A percentile compares a stretch with the other conserved stretches of the same genome.
Conservation (phyloP, 2,888 invertebrate species). For the Eremobia ochroleuca region DNA sequence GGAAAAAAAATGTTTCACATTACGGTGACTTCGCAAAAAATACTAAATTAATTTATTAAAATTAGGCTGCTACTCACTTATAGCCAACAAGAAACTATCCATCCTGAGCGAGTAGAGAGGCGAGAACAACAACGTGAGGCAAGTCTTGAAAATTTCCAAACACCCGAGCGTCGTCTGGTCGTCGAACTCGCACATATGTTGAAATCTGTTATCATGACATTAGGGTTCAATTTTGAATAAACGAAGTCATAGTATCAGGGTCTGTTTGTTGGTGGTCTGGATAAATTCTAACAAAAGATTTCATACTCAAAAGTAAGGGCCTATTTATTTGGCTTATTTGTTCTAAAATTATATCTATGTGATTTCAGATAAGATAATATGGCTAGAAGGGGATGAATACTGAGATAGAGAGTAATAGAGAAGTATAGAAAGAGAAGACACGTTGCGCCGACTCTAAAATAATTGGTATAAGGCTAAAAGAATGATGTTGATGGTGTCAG, state of each 20-base stretch:
- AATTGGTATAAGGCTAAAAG: too few relatives aligned
- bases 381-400: not conserved
- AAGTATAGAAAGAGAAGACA: not conserved
- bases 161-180: slow-evolving; percentile 89
- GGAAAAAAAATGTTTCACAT: not conserved
- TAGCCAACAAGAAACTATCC: slow-evolving; percentile 75
- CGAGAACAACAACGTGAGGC: slow-evolving; percentile 78
- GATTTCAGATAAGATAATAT: not conserved
- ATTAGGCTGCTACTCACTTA: slow-evolving; percentile 72
- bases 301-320: not conserved
- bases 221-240: slow-evolving; percentile 6
- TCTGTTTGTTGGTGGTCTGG: not conserved
- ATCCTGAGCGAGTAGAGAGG: slow-evolving; percentile 77
- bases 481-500: too few relatives aligned
- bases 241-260: not conserved
- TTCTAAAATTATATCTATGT: not conserved
- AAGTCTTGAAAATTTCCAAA: slow-evolving; percentile 91
- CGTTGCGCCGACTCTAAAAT: too few relatives aligned
- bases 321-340: not conserved
- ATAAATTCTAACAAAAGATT: not conserved
- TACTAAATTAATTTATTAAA: too few relatives aligned
- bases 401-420: not conserved
- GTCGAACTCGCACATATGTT: slow-evolving; percentile 91
- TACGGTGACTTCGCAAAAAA: not conserved
- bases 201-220: slow-evolving; percentile 79